phyloP scores from a whole-genome alignment of 2,888 invertebrate genomes.

The Metalampra italica region DNA sequence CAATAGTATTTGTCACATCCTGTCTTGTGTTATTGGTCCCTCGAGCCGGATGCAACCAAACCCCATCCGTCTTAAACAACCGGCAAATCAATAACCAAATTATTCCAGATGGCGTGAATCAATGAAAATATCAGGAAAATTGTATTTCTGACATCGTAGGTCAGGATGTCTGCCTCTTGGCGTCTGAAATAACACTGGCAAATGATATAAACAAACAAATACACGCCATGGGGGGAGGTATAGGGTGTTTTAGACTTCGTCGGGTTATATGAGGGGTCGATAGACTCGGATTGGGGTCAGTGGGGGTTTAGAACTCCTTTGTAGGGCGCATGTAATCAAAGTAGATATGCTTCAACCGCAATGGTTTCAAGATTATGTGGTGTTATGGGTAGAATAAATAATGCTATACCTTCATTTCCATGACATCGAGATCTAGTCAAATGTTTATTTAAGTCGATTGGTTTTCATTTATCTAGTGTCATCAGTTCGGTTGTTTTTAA shows the following conservation, averaged over 20 bases:
- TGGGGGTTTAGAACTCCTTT: neutral
- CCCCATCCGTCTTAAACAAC: neutral
- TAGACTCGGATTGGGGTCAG: neutral
- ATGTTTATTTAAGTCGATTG: no score
- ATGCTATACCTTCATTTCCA: no score
- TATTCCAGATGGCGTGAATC: neutral
- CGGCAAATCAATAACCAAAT: neutral
- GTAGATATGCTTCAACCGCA: neutral
- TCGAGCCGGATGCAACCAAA: neutral
- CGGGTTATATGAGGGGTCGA: neutral
- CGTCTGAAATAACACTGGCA: slow-evolving; percentile 17
- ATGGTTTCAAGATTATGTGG: neutral
- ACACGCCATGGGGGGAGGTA: neutral
- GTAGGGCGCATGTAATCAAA: neutral
- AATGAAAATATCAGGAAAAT: slow-evolving; percentile 18
- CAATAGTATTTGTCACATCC: neutral
- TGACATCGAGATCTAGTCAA: no score
- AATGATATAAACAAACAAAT: slow-evolving; percentile 20
- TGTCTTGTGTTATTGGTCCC: neutral
- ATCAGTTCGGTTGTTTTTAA: no score
- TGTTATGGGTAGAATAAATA: no score
- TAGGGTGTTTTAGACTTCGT: neutral
- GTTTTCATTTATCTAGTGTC: no score
- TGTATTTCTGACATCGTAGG: slow-evolving; percentile 31
- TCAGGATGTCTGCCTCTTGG: slow-evolving; percentile 22